Conservation (phyloP, 2,797 vertebrate genomes). For the Tarsius wallacei region DNA sequence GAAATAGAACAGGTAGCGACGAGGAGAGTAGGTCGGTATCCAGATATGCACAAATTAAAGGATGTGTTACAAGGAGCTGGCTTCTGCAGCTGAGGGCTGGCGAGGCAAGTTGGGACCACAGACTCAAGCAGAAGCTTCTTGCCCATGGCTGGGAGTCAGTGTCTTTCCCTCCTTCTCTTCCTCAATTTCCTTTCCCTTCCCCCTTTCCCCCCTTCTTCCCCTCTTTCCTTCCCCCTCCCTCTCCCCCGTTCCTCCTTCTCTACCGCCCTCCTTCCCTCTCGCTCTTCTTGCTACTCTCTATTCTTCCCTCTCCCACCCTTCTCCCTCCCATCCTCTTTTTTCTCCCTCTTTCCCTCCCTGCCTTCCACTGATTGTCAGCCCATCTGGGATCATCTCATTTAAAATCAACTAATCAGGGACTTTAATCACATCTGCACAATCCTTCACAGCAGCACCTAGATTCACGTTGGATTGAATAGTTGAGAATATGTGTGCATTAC, state of each 20-base stretch:
- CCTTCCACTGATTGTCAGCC: not conserved
- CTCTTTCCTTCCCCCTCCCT: fast-evolving
- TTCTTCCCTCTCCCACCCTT: too few relatives aligned
- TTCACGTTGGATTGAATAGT: not conserved
- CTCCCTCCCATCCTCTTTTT: too few relatives aligned
- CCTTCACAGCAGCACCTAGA: not conserved
- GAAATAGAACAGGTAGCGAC: not conserved
- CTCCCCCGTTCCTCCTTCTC: too few relatives aligned
- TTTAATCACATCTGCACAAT: not conserved
- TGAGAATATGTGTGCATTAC: fast-evolving
- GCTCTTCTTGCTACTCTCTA: not conserved
- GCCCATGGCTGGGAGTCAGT: not conserved
- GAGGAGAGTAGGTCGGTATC: not conserved
- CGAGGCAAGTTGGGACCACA: not conserved
- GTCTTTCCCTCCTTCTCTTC: not conserved
- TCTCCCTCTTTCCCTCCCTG: not conserved
- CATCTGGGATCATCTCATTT: not conserved
- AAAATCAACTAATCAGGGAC: not conserved
- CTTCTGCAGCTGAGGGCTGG: not conserved
- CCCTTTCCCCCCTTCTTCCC: fast-evolving
- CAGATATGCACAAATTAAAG: not conserved
- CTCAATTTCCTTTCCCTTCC: too few relatives aligned
- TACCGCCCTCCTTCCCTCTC: too few relatives aligned
- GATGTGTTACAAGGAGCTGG: not conserved
- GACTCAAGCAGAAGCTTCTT: not conserved